phyloP scores from a whole-genome alignment of 35 echinoderm and acorn worm species.

The Ophioderma brevispina region DNA sequence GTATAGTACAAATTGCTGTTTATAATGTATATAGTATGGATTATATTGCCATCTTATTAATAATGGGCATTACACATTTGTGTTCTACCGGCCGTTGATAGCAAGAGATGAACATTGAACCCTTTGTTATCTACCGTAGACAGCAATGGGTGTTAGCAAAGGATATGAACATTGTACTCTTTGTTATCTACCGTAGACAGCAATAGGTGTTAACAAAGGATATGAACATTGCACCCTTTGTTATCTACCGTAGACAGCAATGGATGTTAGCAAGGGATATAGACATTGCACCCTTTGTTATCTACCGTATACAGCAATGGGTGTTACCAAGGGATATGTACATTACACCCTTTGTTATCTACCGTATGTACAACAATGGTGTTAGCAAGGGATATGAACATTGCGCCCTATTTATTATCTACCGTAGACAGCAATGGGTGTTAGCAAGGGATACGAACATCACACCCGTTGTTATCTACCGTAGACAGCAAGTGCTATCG shows the following conservation, averaged over 20 bases:
- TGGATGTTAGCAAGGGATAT: background rate
- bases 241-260: background rate
- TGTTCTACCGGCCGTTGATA: too few relatives aligned
- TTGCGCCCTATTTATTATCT: background rate
- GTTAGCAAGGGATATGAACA: background rate
- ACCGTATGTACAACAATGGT: too few relatives aligned
- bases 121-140: too few relatives aligned
- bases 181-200: too few relatives aligned
- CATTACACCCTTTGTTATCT: background rate
- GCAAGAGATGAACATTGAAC: too few relatives aligned
- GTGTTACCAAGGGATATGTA: background rate
- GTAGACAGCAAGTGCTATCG: background rate
- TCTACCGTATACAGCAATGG: background rate
- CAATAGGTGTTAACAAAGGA: background rate
- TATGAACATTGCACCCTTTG: background rate
- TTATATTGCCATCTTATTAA: too few relatives aligned
- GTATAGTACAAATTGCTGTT: too few relatives aligned
- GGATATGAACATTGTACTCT: too few relatives aligned
- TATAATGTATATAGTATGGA: too few relatives aligned
- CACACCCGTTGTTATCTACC: background rate
- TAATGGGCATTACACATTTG: too few relatives aligned
- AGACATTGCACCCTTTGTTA: background rate
- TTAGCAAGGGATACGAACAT: background rate
- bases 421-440: background rate
- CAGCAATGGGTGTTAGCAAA: too few relatives aligned